Conservation (phyloP, 2,888 invertebrate genomes). For the Strigamia maritima region DNA sequence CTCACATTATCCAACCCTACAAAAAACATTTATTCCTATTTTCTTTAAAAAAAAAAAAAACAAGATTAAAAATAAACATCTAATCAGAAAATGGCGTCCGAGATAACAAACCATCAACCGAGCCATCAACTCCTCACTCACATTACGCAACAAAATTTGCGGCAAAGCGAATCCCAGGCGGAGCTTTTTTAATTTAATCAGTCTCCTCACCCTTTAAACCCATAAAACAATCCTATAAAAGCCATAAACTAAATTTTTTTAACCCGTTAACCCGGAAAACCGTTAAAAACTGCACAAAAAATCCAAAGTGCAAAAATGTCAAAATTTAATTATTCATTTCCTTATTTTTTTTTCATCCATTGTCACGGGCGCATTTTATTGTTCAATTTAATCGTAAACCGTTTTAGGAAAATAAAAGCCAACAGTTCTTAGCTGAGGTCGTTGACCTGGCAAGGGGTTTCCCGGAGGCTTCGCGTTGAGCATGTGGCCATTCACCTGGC, state of each 20-base stretch:
- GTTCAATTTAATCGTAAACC: neutral
- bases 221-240: no score
- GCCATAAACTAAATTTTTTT: no score
- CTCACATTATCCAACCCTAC: no score
- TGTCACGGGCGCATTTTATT: neutral
- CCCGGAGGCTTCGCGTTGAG: neutral
- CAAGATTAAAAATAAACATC: no score
- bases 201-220: neutral
- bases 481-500: slow-evolving; percentile 4
- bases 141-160: neutral
- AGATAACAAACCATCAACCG: neutral
- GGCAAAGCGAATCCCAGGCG: neutral
- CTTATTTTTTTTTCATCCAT: no score
- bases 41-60: no score
- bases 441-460: neutral
- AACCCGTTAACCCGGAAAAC: neutral
- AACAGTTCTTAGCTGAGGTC: neutral
- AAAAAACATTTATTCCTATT: no score
- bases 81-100: neutral
- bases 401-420: neutral
- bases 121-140: neutral
- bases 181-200: neutral
- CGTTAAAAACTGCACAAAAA: neutral
- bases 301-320: no score
- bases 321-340: no score